Evolutionary conservation across 2,113 vertebrate genomes (phyloP), one percentile per base, ranked within the genome.

Genomic region (Herpetotheres cachinnans): DNA sequence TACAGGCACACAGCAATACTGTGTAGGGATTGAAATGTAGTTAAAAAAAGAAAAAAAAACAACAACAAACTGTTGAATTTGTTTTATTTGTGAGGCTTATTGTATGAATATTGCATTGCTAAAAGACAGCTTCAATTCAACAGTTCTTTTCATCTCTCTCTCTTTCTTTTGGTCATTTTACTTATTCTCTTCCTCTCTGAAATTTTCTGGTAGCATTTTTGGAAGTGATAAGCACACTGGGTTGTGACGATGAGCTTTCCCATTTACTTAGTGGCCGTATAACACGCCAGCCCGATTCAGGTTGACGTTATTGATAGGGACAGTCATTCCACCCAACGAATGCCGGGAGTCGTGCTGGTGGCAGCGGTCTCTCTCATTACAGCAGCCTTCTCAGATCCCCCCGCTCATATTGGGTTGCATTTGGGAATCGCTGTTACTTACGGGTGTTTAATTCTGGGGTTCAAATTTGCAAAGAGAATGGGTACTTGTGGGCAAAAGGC

Each of bases 331-430:
- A 49, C 18, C 13, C 3, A 3, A 7, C 2, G 0, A 13, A 9
- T 19, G 14, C 32, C 0, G 1, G 56, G 40, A 27, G 29, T 26
- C 5, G 2, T 0, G 0, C 46, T 66, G 26, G 1, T 36, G 25
- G 26, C 52, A 38, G 40, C 1, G 16, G 16, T 44, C 13, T 54
- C 29, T 63, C 30, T 29, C 7, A 0, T 79, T 47, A 25, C 13
- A 29, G 10, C 14, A 6, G 10, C 38, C 6, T 65, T 36, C 50
- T 59, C 26, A 3, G 40, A 11, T 52, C 46, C 89, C 38, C 30
- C 25, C 38, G n/a, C 32, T 32, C 32, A 1, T 61, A 14, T 3
- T 10, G 29, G 16, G 36, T 25, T 46, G 17, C 6, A 2, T 15
- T 36, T 70, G 36, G 54, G 55, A 69, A 11, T 4, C 55, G 34